Evolutionary conservation across 2,797 vertebrate species (phyloP).

Genomic region (Tapera naevia): DNA sequence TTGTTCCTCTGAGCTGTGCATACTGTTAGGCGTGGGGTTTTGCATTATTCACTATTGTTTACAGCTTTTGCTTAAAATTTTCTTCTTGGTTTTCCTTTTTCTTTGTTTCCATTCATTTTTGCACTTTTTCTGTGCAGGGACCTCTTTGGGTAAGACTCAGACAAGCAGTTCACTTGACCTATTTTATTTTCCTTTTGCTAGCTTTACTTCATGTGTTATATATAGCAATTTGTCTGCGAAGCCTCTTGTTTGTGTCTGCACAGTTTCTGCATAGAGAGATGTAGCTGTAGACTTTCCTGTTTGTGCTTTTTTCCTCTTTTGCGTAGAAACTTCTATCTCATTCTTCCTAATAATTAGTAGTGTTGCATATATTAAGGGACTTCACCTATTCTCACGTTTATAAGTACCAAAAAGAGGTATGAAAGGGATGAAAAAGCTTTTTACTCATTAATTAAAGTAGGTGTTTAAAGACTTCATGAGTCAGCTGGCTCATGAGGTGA

Average conservation of each 20-base stretch:
- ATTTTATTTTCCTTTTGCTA: constrained; percentile 13
- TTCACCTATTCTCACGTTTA: not conserved
- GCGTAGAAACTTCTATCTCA: rapidly evolving
- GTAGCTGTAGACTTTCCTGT: not conserved
- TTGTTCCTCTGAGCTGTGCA: not conserved
- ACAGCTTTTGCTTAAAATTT: not conserved
- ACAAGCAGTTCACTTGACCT: constrained; percentile 20
- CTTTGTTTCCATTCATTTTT: not conserved
- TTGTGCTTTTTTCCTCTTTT: not conserved
- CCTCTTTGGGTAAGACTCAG: constrained; percentile 55
- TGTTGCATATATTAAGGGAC: not conserved
- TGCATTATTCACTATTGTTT: not conserved
- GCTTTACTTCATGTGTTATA: not conserved
- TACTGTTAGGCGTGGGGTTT: not conserved
- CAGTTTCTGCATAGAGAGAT: not conserved
- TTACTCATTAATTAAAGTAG: not conserved
- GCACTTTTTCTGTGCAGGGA: constrained; percentile 25
- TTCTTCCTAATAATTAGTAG: not conserved
- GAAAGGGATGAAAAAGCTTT: not conserved
- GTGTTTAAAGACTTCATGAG: not conserved
- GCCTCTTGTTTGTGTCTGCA: constrained; percentile 10
- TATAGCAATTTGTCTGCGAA: constrained; percentile 35
- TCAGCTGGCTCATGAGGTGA: not conserved
- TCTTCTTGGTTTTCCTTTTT: not conserved
- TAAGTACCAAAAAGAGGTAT: not conserved